Evolutionary conservation across 2,888 invertebrate genomes (phyloP).

Genomic region (Caenorhabditis uteleia): DNA sequence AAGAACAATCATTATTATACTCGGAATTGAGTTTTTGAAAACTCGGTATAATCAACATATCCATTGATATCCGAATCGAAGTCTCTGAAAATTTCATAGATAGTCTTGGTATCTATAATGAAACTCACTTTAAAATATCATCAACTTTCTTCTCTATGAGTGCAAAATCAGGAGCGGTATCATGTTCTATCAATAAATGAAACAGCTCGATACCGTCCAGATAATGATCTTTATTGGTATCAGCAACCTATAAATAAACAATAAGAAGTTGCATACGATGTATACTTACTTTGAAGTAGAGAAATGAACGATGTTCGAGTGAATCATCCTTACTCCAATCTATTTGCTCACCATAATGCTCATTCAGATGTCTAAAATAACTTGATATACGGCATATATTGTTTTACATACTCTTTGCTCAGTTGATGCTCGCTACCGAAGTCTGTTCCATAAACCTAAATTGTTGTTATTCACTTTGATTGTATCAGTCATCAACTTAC

Average conservation of each 20-base stretch:
- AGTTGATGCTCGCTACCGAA: slow-evolving; percentile 9
- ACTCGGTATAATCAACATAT: slow-evolving; percentile 22
- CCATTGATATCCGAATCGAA: slow-evolving; percentile 18
- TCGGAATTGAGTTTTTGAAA: no score
- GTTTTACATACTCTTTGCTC: slow-evolving; percentile 19
- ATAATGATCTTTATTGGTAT: slow-evolving; percentile 19
- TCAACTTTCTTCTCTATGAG: slow-evolving; percentile 17
- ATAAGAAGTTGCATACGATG: slow-evolving; percentile 5
- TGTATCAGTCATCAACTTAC: no score
- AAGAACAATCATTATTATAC: background rate
- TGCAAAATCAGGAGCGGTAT: background rate
- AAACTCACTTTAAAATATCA: slow-evolving; percentile 10
- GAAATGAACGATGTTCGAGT: background rate
- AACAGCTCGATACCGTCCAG: slow-evolving; percentile 26
- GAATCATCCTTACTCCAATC: slow-evolving; percentile 6
- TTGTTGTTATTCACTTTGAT: no score
- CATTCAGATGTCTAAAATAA: slow-evolving; percentile 22
- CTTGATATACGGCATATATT: background rate
- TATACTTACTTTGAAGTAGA: slow-evolving; percentile 1
- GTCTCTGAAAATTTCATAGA: slow-evolving; percentile 7
- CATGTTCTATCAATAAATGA: slow-evolving; percentile 7
- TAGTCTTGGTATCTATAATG: background rate
- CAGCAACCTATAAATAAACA: slow-evolving; percentile 21
- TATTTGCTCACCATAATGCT: slow-evolving; percentile 24
- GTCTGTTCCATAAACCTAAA: slow-evolving; percentile 6